phyloP scores from a whole-genome alignment of 2,797 vertebrate genomes.

The Microctenopoma lineatum region DNA sequence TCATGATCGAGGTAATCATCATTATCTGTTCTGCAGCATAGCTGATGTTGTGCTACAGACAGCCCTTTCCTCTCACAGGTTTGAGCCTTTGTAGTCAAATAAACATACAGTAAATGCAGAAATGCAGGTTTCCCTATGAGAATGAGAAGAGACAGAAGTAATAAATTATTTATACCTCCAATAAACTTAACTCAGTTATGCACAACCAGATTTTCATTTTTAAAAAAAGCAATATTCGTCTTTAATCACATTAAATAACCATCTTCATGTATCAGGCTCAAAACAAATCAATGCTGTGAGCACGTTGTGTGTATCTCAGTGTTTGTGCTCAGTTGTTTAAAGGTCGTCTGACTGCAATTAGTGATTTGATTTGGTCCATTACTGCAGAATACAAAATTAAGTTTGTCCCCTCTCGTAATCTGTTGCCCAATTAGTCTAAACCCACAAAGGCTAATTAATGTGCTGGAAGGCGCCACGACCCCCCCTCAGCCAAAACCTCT shows the following conservation, averaged over 20 bases:
- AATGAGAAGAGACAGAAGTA: slow-evolving; percentile 15
- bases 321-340: slow-evolving; percentile 16
- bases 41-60: slow-evolving; percentile 7
- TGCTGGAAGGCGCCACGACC: slow-evolving; percentile 47
- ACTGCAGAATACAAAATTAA: slow-evolving; percentile 37
- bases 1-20: slow-evolving; percentile 1
- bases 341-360: slow-evolving; percentile 65
- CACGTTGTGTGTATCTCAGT: not conserved
- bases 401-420: slow-evolving; percentile 55
- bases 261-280: slow-evolving; percentile 12
- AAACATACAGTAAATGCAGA: slow-evolving; percentile 6
- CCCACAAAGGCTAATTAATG: slow-evolving; percentile 62
- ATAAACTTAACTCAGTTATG: slow-evolving; percentile 8
- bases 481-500: slow-evolving; percentile 15
- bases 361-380: slow-evolving; percentile 64
- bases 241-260: slow-evolving; percentile 20
- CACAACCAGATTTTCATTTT: slow-evolving; percentile 6
- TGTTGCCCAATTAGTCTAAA: slow-evolving; percentile 57
- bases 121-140: not conserved
- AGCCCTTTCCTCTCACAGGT: slow-evolving; percentile 15
- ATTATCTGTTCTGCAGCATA: slow-evolving; percentile 11
- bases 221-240: not conserved
- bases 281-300: slow-evolving; percentile 28
- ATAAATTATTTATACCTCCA: slow-evolving; percentile 5
- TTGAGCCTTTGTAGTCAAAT: slow-evolving; percentile 13